These are phyloP conservation scores for Teleogryllus oceanicus DNA, from an alignment of 2,888 invertebrate species.

Conservation along the genomic window DNA sequence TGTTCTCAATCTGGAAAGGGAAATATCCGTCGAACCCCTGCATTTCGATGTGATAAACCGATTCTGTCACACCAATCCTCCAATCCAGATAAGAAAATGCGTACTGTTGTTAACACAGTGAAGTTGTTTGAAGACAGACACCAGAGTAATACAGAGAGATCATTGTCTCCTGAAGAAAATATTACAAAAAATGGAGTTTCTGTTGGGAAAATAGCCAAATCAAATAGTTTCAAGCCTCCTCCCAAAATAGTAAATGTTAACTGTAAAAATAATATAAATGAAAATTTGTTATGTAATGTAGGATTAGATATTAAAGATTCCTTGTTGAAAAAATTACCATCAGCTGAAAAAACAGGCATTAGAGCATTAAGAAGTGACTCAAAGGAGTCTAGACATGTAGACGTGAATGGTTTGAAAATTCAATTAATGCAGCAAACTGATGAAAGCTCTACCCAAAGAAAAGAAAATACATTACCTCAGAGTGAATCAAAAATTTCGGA, in stretches of 20 bases:
- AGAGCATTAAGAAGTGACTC: background rate
- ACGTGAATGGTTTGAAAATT: background rate
- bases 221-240: background rate
- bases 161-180: background rate
- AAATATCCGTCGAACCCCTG: conserved; percentile 49
- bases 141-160: background rate
- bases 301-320: no score
- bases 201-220: background rate
- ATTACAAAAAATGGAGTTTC: background rate
- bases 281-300: background rate
- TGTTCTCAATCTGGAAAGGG: conserved; percentile 23
- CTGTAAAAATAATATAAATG: background rate
- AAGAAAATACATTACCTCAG: background rate
- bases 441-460: background rate
- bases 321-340: no score
- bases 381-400: background rate
- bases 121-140: conserved; percentile 26
- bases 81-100: conserved; percentile 22
- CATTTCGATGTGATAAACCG: conserved; percentile 50
- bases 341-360: no score
- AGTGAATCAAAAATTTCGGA: background rate
- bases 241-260: background rate
- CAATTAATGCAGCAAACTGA: background rate
- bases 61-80: no score
- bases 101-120: conserved; percentile 28